phyloP scores from a whole-genome alignment of 2,113 vertebrate genomes.

The Myiopsitta monachus region DNA sequence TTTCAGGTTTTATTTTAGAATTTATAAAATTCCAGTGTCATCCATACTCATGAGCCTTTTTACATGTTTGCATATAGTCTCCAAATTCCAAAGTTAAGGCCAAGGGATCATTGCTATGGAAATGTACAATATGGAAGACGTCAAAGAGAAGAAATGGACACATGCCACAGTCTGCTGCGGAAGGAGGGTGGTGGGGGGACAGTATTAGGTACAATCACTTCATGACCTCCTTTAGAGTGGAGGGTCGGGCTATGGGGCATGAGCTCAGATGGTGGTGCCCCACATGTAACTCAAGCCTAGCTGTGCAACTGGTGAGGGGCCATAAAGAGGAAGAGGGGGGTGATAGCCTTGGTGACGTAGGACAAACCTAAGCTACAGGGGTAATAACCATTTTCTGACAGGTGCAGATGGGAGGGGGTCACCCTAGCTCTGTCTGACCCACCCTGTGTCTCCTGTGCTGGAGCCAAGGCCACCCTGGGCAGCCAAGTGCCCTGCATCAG shows the following conservation, averaged over 20 bases:
- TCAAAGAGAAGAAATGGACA: slow-evolving; percentile 80
- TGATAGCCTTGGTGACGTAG: background rate
- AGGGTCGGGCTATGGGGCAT: slow-evolving; percentile 37
- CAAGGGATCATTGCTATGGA: slow-evolving; percentile 88
- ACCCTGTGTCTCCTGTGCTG: background rate
- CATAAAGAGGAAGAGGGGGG: background rate
- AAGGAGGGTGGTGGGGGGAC: background rate
- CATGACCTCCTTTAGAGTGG: slow-evolving; percentile 35
- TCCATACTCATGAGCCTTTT: slow-evolving; percentile 85
- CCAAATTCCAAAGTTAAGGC: slow-evolving; percentile 92
- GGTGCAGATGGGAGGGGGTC: background rate
- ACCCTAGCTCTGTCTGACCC: background rate
- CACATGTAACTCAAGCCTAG: slow-evolving; percentile 38
- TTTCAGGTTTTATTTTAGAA: slow-evolving; percentile 88
- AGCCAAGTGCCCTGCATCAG: background rate
- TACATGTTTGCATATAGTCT: slow-evolving; percentile 92
- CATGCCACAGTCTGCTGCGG: slow-evolving; percentile 41
- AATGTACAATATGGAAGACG: slow-evolving; percentile 87
- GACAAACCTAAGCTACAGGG: slow-evolving; percentile 28
- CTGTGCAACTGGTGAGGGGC: slow-evolving; percentile 25
- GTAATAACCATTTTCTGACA: slow-evolving; percentile 4
- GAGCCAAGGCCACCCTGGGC: background rate
- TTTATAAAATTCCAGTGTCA: slow-evolving; percentile 97
- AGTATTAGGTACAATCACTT: slow-evolving; percentile 55
- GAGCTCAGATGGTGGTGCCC: background rate